Evolutionary conservation across 1,140 invertebrate species (phyloP), one percentile per base, ranked within the genome.

Genomic region (Sarcophaga peregrina): DNA sequence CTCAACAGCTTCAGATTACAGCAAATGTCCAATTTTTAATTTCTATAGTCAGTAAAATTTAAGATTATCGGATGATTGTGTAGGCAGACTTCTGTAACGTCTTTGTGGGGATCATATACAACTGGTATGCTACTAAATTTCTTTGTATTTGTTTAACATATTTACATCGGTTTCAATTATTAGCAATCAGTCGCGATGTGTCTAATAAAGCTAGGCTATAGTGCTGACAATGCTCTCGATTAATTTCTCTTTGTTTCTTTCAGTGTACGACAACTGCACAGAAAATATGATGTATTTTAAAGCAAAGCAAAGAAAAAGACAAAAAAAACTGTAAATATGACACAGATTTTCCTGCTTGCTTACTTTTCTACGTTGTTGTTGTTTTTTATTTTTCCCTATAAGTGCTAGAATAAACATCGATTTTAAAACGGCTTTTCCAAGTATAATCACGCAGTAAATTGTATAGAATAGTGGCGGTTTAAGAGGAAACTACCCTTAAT

Each of bases 381-480:
- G n/a, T 48, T 76, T 76, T 76, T 52, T 78, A 8, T 52, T 17
- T 50, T 78, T 48, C 50, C 25, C 75, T 46, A 45, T 78, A 78
- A 78, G 75, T 47, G 8, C 9, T 78, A 78, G 75, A n/a, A 78
- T 78, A 78, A 78, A 78, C 75, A 78, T 78, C 75, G 75, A 78
- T 78, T 68, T 68, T 17, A 78, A 78, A 78, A 76, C 47, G 74
- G 7, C 48, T 76, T 76, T 78, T 13, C 75, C 75, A 78, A 78
- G 75, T 50, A 50, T 9, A 50, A 78, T 48, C 47, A 78, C 20
- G 75, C 47, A 78, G 74, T n/a, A 48, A 78, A 76, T 74, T 45
- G 46, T 17, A 17, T n/a, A 48, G 74, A n/a, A 13, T 45, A 37
- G 46, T 25, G 37, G 75, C 4, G 75, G 75, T 52, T 78, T 45